These are phyloP conservation scores for Tadarida brasiliensis DNA, from an alignment of 2,797 vertebrate species.

Conservation along the genomic window DNA sequence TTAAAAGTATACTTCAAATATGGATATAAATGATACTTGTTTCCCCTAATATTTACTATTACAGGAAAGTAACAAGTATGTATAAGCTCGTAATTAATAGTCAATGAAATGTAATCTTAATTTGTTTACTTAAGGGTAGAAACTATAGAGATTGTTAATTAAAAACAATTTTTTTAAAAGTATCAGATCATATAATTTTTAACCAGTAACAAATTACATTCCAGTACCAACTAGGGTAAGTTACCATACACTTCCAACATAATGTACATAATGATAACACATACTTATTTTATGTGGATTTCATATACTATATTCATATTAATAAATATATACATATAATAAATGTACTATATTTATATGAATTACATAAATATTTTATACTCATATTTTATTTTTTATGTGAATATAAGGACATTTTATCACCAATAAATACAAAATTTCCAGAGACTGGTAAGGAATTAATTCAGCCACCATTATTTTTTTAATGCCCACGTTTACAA, in stretches of 20 bases:
- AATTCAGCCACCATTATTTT: slow-evolving; percentile 31
- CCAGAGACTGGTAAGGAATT: not conserved
- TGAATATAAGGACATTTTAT: slow-evolving; percentile 2
- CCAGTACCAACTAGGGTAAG: not conserved
- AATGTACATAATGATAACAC: not conserved
- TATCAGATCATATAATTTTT: slow-evolving; percentile 54
- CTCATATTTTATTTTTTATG: slow-evolving; percentile 17
- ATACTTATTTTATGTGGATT: slow-evolving; percentile 19
- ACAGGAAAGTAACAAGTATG: slow-evolving; percentile 18
- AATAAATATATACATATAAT: not conserved
- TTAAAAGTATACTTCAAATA: not conserved
- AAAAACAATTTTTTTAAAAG: not conserved
- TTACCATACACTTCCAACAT: not conserved
- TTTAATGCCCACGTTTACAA: not conserved
- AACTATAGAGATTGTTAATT: not conserved
- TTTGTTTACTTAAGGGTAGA: slow-evolving; percentile 33
- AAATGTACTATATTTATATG: not conserved
- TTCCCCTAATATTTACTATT: slow-evolving; percentile 31
- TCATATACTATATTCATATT: not conserved
- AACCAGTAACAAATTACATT: slow-evolving; percentile 45
- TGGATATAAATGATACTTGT: not conserved
- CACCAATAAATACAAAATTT: slow-evolving; percentile 27
- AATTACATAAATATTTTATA: slow-evolving; percentile 29
- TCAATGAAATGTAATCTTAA: slow-evolving; percentile 57
- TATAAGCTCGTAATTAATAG: slow-evolving; percentile 13